These are phyloP conservation scores for Apamea sordens DNA, from an alignment of 2,888 invertebrate genomes.

Conservation along the genomic window DNA sequence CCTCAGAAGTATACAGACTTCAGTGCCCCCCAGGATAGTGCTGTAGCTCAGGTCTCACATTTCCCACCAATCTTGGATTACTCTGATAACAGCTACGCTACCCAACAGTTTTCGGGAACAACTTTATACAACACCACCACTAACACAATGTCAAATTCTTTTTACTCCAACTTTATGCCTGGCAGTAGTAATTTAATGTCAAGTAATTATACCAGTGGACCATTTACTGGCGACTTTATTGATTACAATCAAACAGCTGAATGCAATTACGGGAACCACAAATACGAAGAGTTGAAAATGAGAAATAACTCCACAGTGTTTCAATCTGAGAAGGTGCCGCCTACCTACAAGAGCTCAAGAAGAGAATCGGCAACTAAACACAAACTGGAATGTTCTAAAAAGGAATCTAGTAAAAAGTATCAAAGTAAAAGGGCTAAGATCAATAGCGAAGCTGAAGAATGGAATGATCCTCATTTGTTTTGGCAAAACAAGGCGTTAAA, in stretches of 20 bases:
- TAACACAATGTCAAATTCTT: slow-evolving; percentile 87
- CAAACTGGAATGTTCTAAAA: slow-evolving; percentile 87
- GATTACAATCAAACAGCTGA: slow-evolving; percentile 86
- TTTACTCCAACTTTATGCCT: slow-evolving; percentile 88
- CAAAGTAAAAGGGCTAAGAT: slow-evolving; percentile 84
- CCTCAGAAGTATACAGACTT: slow-evolving; percentile 85
- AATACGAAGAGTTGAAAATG: slow-evolving; percentile 86
- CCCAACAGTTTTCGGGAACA: slow-evolving; percentile 86
- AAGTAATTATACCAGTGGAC: slow-evolving; percentile 82
- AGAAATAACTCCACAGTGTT: slow-evolving; percentile 80
- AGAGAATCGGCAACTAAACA: slow-evolving; percentile 86
- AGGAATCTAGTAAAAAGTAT: slow-evolving; percentile 85
- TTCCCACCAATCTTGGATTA: slow-evolving; percentile 87
- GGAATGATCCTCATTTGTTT: slow-evolving; percentile 83
- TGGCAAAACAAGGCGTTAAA: slow-evolving; percentile 85
- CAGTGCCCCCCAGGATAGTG: slow-evolving; percentile 80
- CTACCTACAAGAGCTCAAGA: slow-evolving; percentile 82
- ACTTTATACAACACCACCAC: slow-evolving; percentile 86
- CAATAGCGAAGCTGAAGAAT: slow-evolving; percentile 83
- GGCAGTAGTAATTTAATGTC: slow-evolving; percentile 84
- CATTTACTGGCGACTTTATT: slow-evolving; percentile 84
- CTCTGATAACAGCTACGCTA: slow-evolving; percentile 83
- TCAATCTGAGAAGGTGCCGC: slow-evolving; percentile 80
- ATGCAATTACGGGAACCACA: slow-evolving; percentile 86
- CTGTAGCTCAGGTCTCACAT: slow-evolving; percentile 87